A percentile compares a stretch with the other conserved stretches of the same genome.
Conservation (phyloP, 2,888 invertebrate species). For the Abscondita cerata region DNA sequence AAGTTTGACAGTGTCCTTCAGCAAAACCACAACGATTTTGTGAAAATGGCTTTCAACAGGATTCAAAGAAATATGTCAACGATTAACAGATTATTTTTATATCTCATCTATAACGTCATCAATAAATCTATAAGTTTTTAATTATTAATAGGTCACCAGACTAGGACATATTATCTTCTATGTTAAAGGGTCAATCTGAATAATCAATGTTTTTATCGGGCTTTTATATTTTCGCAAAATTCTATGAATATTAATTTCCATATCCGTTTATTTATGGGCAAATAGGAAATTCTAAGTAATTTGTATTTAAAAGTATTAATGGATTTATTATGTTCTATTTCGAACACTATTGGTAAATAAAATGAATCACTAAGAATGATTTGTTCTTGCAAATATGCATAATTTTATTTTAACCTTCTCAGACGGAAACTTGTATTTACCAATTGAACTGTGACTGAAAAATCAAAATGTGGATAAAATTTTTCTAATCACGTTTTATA, state of each 20-base stretch:
- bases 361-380: not conserved
- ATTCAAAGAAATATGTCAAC: constrained; percentile 26
- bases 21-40: constrained; percentile 27
- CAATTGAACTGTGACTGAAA: no score
- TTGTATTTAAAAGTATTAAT: no score
- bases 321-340: not conserved
- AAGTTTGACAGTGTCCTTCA: constrained; percentile 33
- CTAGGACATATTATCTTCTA: constrained; percentile 27
- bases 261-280: no score
- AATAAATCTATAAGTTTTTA: constrained; percentile 3
- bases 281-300: no score
- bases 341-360: not conserved
- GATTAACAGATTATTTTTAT: constrained; percentile 12
- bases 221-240: constrained; percentile 25
- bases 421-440: not conserved
- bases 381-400: not conserved
- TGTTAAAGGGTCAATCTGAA: constrained; percentile 26
- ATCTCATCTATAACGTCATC: constrained; percentile 16
- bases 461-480: no score
- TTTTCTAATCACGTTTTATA: no score
- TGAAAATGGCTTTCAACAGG: constrained; percentile 21
- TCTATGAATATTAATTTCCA: constrained; percentile 20
- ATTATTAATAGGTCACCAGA: constrained; percentile 31
- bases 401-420: not conserved
- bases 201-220: constrained; percentile 20